phyloP scores from a whole-genome alignment of 2,888 invertebrate species.

The Branchellion lobata region DNA sequence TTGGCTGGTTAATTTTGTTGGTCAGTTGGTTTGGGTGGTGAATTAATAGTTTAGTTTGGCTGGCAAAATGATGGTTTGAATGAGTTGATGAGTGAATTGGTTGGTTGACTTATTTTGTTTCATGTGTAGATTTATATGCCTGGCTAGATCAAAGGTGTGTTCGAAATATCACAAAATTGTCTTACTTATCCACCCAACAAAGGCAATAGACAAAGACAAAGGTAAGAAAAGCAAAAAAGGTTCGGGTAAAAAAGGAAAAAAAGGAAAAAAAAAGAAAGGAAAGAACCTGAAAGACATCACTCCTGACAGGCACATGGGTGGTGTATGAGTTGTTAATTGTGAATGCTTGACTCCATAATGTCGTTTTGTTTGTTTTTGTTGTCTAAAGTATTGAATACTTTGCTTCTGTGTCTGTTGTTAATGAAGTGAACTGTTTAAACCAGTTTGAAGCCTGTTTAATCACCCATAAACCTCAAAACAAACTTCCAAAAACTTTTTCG shows the following conservation, averaged over 20 bases:
- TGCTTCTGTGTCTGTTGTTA: background rate
- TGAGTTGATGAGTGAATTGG: too few relatives aligned
- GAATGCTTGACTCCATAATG: background rate
- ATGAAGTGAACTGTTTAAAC: background rate
- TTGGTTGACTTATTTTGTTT: too few relatives aligned
- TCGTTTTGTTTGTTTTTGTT: background rate
- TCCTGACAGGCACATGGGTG: constrained; percentile 68
- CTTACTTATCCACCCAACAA: too few relatives aligned
- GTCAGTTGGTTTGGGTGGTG: too few relatives aligned
- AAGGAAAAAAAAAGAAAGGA: constrained; percentile 67
- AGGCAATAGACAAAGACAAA: constrained; percentile 62
- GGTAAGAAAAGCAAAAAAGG: constrained; percentile 61
- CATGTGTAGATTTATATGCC: too few relatives aligned
- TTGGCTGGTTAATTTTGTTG: too few relatives aligned
- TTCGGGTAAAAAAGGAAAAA: constrained; percentile 6
- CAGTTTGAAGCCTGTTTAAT: background rate
- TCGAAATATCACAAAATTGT: too few relatives aligned
- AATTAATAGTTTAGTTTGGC: background rate
- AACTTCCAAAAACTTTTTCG: too few relatives aligned
- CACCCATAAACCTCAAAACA: too few relatives aligned
- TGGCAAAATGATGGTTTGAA: background rate
- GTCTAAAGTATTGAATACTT: background rate
- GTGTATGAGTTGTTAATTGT: background rate
- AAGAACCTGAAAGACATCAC: constrained; percentile 87
- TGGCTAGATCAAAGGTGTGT: too few relatives aligned